phyloP scores from a whole-genome alignment of 2,888 invertebrate genomes.

The Idaea straminata region DNA sequence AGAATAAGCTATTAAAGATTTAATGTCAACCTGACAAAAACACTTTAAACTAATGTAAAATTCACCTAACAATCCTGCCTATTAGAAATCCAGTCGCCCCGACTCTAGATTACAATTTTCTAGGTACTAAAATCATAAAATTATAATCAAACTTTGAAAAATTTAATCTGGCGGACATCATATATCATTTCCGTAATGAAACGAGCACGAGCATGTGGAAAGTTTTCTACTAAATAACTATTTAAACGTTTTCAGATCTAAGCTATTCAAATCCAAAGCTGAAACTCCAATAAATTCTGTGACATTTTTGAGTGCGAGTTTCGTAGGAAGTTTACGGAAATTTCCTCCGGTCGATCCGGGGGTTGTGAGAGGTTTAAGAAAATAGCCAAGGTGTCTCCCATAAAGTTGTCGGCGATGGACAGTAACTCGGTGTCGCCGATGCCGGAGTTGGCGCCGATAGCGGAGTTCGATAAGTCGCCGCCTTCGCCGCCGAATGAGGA shows the following conservation, averaged over 20 bases:
- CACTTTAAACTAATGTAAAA: too few relatives aligned
- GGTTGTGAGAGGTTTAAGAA: constrained; percentile 44
- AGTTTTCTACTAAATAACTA: constrained; percentile 50
- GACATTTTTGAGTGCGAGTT: background rate
- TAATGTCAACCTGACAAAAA: too few relatives aligned
- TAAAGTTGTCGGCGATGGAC: constrained; percentile 82
- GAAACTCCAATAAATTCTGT: background rate
- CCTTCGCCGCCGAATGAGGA: constrained; percentile 82
- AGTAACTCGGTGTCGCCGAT: constrained; percentile 85
- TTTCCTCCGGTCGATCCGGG: constrained; percentile 61
- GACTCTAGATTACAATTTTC: too few relatives aligned
- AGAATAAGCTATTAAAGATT: too few relatives aligned
- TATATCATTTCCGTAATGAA: constrained; percentile 15
- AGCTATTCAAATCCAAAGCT: constrained; percentile 9
- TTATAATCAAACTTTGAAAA: background rate
- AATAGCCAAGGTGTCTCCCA: constrained; percentile 78
- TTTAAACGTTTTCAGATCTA: constrained; percentile 54
- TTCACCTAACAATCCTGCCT: too few relatives aligned
- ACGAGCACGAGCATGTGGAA: constrained; percentile 37
- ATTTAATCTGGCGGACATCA: background rate
- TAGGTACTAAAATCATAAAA: too few relatives aligned
- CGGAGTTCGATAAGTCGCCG: constrained; percentile 85
- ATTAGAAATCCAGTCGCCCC: too few relatives aligned
- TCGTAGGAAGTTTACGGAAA: background rate
- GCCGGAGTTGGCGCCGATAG: constrained; percentile 84